phyloP scores from a whole-genome alignment of 2,113 vertebrate species.

The Dromiciops gliroides region DNA sequence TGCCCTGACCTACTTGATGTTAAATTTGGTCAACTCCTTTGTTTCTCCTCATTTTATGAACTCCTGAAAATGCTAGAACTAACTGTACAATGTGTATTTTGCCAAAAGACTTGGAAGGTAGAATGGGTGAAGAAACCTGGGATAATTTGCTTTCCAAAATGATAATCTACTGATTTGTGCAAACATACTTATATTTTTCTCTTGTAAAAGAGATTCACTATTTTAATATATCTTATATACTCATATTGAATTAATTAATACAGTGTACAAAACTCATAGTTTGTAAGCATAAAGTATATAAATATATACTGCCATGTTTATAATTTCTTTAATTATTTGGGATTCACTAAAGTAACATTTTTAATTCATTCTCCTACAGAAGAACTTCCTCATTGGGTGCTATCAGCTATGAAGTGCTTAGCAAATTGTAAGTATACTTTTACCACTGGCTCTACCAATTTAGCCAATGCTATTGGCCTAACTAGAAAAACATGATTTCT shows the following conservation, averaged over 20 bases:
- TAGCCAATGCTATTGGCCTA: constrained; percentile 39
- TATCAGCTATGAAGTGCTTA: constrained; percentile 93
- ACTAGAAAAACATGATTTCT: constrained; percentile 37
- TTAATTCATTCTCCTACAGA: constrained; percentile 77
- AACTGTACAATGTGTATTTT: not conserved
- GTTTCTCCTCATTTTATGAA: not conserved
- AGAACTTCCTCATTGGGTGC: constrained; percentile 92
- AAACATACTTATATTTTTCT: not conserved
- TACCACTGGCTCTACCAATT: constrained; percentile 32
- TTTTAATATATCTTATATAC: not conserved
- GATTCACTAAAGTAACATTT: constrained; percentile 21
- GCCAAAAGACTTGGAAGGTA: not conserved
- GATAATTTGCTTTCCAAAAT: not conserved
- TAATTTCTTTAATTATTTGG: constrained; percentile 20
- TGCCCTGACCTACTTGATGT: not conserved
- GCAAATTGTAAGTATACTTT: constrained; percentile 90
- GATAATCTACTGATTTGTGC: not conserved
- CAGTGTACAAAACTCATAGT: not conserved
- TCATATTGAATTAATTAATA: not conserved
- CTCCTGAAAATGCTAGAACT: not conserved
- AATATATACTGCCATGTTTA: not conserved
- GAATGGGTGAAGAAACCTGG: not conserved
- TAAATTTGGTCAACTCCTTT: not conserved
- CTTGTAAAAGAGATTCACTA: not conserved
- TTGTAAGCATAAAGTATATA: not conserved